Evolutionary conservation across 2,113 vertebrate species (phyloP).

Genomic region (Serinus canaria): DNA sequence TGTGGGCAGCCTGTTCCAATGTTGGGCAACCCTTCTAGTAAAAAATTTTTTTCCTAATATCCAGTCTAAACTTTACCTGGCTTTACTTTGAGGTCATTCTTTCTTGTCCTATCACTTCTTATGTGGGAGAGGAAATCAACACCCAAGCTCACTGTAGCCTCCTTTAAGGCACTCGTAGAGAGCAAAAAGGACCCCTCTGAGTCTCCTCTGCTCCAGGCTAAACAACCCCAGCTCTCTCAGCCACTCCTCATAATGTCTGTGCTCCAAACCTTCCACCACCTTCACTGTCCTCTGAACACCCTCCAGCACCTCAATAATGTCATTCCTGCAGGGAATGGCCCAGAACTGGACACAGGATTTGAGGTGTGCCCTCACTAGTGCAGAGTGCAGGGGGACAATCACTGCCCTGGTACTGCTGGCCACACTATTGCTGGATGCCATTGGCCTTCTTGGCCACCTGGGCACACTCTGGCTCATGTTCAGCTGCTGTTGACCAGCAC

Average conservation of each 20-base stretch:
- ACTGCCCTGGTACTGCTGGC: neutral
- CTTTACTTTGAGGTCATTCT: neutral
- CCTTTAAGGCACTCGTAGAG: neutral
- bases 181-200: neutral
- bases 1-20: neutral
- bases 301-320: neutral
- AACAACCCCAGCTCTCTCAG: neutral
- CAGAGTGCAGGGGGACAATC: accelerated
- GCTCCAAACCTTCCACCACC: neutral
- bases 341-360: neutral
- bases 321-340: neutral
- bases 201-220: neutral
- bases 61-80: neutral
- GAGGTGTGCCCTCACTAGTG: accelerated
- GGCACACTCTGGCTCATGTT: neutral
- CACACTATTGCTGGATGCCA: accelerated
- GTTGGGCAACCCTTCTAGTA: accelerated
- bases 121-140: neutral
- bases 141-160: neutral
- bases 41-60: neutral
- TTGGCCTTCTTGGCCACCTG: neutral
- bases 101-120: neutral
- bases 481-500: neutral
- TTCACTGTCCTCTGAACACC: neutral
- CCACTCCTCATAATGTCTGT: neutral